These are phyloP conservation scores for Ceraclea dissimilis DNA, from an alignment of 2,888 invertebrate genomes.

Conservation along the genomic window DNA sequence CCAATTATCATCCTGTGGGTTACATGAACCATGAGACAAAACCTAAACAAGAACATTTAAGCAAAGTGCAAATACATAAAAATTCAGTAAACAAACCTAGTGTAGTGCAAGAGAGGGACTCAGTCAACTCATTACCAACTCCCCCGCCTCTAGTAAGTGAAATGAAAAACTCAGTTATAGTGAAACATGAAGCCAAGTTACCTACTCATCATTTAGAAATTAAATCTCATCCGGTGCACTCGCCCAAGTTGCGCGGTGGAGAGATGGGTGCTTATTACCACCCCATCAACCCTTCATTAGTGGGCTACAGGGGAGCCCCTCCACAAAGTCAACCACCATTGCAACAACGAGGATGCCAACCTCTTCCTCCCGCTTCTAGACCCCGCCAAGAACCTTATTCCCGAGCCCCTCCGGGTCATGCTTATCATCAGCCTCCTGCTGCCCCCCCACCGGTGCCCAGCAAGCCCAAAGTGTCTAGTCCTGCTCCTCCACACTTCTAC, in stretches of 20 bases:
- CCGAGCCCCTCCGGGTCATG: constrained; percentile 31
- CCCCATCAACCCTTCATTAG: constrained; percentile 40
- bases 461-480: constrained; percentile 67
- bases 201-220: constrained; percentile 51
- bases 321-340: constrained; percentile 25
- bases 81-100: constrained; percentile 33
- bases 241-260: constrained; percentile 48
- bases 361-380: constrained; percentile 30
- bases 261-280: constrained; percentile 51
- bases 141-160: constrained; percentile 63
- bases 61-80: constrained; percentile 30
- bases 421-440: constrained; percentile 40
- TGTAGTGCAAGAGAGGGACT: constrained; percentile 30
- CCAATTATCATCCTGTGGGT: constrained; percentile 41
- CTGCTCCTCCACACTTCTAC: constrained; percentile 69
- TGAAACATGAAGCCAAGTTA: constrained; percentile 65
- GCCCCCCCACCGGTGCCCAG: constrained; percentile 45
- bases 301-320: constrained; percentile 33
- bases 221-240: constrained; percentile 49
- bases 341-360: constrained; percentile 32
- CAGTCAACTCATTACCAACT: constrained; percentile 46
- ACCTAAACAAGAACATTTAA: constrained; percentile 46
- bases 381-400: constrained; percentile 26
- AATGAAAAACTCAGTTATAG: constrained; percentile 68
- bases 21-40: constrained; percentile 51